Conservation (phyloP, 2,888 invertebrate genomes). For the Torymus auratus region DNA sequence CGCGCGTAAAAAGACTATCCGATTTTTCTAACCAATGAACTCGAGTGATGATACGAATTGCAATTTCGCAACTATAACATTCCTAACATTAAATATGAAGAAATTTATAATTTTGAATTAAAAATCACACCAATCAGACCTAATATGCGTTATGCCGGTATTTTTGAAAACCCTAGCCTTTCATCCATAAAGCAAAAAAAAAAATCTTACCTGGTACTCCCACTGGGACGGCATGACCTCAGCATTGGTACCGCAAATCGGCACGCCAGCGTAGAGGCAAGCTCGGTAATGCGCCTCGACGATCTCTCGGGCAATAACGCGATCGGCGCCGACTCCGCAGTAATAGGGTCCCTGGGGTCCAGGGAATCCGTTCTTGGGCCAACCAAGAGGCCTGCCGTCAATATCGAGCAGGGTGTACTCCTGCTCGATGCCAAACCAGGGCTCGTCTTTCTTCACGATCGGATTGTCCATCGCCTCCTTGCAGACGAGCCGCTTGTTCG, state of each 20-base stretch:
- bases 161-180: too few species aligned
- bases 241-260: conserved; percentile 95
- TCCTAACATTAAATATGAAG: too few species aligned
- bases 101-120: too few species aligned
- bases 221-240: conserved; percentile 98
- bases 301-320: conserved; percentile 93
- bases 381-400: conserved; percentile 92
- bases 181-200: too few species aligned
- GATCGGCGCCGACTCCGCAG: conserved; percentile 97
- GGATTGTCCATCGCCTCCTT: conserved; percentile 85
- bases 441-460: conserved; percentile 82
- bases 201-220: conserved; percentile 69
- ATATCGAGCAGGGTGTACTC: conserved; percentile 93
- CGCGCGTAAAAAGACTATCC: too few species aligned
- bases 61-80: too few species aligned
- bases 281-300: conserved; percentile 97
- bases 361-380: conserved; percentile 95
- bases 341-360: conserved; percentile 98
- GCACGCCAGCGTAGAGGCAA: conserved; percentile 95
- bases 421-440: conserved; percentile 97
- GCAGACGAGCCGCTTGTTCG: conserved; percentile 86
- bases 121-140: too few species aligned
- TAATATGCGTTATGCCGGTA: too few species aligned
- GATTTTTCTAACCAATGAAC: too few species aligned
- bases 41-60: too few species aligned